Evolutionary conservation across 1,140 invertebrate species (phyloP), one percentile per base, ranked within the genome.

Genomic region (Coelopa frigida): DNA sequence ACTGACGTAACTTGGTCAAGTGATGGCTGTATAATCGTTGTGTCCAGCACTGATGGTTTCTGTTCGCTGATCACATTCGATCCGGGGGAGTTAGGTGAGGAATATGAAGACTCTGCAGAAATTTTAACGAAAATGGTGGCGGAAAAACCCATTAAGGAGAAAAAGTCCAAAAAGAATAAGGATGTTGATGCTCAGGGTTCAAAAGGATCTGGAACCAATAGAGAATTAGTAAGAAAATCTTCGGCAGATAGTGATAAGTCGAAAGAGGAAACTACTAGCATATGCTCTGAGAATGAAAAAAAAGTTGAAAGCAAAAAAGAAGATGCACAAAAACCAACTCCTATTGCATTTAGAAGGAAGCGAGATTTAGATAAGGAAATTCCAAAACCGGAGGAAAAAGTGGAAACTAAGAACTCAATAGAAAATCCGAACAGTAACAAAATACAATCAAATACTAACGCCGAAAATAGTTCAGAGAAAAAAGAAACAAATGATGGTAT

Each of bases 41-140:
- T 87, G 0, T 91, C 90, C 14, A 98, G 94, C 23, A 94, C 91
- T 0, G 94, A 98, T 74, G 94, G 94, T 1, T 98, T 89, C 68
- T 94, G 91, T 68, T 94, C 94, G 0, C 73, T 98, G 47, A 78
- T 96, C 33, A 83, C 81, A 26, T 98, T 98, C 72, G 73, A 78
- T 22, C 71, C 81, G 15, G 78, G 75, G 5, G 94, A 98, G 74
- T 70, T 98, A 14, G 95, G 94, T 3, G 73, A 78, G 35, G 65
- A 73, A 3, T 86, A 88, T 56, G 62, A 71, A 14, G 57, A 73
- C 24, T 54, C 56, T 50, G 58, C 59, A 6, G 51, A 51, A 55
- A 53, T 67, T 43, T 52, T 67, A 18, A 26, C 38, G 23, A 26
- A 33, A 14, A 24, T 38, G 49, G 37, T 47, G 40, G 54, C 50